Conservation (phyloP, 1,140 invertebrate genomes). For the Pemphigus obesinymphae region DNA sequence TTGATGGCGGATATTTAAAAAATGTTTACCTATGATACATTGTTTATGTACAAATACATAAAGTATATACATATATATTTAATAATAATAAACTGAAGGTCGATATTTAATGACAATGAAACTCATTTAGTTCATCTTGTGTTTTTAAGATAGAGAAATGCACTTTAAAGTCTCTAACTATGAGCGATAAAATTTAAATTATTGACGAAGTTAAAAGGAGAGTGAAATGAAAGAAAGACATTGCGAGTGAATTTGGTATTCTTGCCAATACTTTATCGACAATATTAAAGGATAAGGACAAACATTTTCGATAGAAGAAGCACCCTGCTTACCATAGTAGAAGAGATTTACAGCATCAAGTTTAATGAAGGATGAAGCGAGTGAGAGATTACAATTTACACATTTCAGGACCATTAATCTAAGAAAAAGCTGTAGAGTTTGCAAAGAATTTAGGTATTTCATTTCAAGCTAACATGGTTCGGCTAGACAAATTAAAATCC, state of each 20-base stretch:
- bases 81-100: too few relatives aligned
- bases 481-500: slow-evolving; percentile 50
- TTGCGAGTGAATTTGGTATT: slow-evolving; percentile 58
- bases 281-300: background rate
- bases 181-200: too few relatives aligned
- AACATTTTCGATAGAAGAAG: background rate
- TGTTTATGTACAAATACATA: too few relatives aligned
- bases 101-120: too few relatives aligned
- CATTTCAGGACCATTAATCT: slow-evolving; percentile 41
- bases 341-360: background rate
- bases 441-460: slow-evolving; percentile 37
- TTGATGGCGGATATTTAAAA: too few relatives aligned
- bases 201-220: too few relatives aligned
- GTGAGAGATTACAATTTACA: background rate
- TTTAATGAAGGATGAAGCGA: background rate
- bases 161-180: too few relatives aligned
- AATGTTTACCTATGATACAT: too few relatives aligned
- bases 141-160: too few relatives aligned
- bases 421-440: slow-evolving; percentile 48
- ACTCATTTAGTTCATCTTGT: too few relatives aligned
- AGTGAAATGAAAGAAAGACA: too few relatives aligned
- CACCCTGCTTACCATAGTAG: background rate
- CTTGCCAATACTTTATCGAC: background rate
- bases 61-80: too few relatives aligned
- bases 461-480: slow-evolving; percentile 48